These are phyloP conservation scores for Bubo scandiacus DNA, from an alignment of 2,113 vertebrate species.

Conservation along the genomic window DNA sequence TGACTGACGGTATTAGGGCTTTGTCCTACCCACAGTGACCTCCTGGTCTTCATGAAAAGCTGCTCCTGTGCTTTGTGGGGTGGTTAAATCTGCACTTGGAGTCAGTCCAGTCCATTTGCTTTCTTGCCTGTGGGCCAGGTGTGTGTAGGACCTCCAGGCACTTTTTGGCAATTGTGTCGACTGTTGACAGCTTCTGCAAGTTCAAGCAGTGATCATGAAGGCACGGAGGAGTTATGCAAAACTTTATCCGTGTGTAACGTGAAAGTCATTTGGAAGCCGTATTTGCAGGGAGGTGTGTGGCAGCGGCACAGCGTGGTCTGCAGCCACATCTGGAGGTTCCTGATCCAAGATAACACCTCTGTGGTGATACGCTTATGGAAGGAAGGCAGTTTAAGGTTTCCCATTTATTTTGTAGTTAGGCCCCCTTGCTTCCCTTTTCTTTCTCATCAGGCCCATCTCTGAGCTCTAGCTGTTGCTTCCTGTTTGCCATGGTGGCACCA, in stretches of 20 bases:
- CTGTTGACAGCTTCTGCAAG: constrained; percentile 7
- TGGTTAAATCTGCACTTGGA: neutral
- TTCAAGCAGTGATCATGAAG: neutral
- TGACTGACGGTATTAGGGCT: neutral
- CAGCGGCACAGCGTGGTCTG: neutral
- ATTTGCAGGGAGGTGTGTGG: neutral
- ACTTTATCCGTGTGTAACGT: accelerated
- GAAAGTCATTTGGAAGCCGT: neutral
- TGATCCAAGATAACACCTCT: neutral
- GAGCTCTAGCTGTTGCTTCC: neutral
- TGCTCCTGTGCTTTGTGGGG: neutral
- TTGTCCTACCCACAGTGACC: neutral
- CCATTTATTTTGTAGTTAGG: neutral
- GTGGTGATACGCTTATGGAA: neutral
- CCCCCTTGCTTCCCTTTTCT: neutral
- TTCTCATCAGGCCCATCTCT: neutral
- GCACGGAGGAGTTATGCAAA: neutral
- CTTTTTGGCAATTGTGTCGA: neutral
- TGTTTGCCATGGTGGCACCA: accelerated
- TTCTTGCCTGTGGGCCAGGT: neutral
- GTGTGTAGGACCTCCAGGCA: neutral
- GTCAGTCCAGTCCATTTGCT: neutral
- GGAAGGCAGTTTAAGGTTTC: neutral
- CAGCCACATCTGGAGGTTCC: neutral
- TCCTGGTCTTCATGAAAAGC: neutral